A percentile compares a stretch with the other conserved stretches of the same genome.
These are phyloP conservation scores for Amphimedon queenslandica DNA, from an alignment of 37 sponge, comb jelly and placozoan genomes.

Conservation along the genomic window DNA sequence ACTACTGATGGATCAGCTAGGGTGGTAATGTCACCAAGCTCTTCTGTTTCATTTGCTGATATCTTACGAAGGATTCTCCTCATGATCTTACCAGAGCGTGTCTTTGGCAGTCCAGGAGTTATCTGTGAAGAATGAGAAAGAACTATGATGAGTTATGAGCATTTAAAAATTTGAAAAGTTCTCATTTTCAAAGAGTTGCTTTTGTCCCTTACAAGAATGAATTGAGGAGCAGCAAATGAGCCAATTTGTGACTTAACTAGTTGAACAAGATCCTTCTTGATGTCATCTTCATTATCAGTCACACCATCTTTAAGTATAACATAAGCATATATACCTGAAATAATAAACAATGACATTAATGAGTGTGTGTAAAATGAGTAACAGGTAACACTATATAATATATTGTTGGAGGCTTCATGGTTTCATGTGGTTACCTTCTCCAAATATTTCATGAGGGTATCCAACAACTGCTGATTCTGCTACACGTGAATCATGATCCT, in stretches of 20 bases:
- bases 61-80: conserved; percentile 89
- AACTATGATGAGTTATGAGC: neutral
- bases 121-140: conserved; percentile 32
- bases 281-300: conserved; percentile 16
- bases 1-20: conserved; percentile 88
- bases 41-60: conserved; percentile 52
- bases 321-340: conserved; percentile 64
- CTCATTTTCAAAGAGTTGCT: no score
- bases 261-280: conserved; percentile 33
- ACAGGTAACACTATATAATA: neutral
- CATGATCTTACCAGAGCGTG: conserved; percentile 99
- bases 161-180: neutral
- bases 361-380: neutral
- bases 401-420: no score
- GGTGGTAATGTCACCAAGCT: conserved; percentile 91
- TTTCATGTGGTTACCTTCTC: conserved; percentile 74
- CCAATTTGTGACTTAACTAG: conserved; percentile 71
- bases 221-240: conserved; percentile 84
- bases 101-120: conserved; percentile 96
- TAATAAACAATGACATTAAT: neutral
- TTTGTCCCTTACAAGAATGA: conserved; percentile 64
- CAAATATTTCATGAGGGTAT: conserved; percentile 82
- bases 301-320: conserved; percentile 84
- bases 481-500: conserved; percentile 66
- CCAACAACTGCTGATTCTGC: conserved; percentile 91